phyloP scores from a whole-genome alignment of 2,888 invertebrate genomes.

The Drosophila merina region DNA sequence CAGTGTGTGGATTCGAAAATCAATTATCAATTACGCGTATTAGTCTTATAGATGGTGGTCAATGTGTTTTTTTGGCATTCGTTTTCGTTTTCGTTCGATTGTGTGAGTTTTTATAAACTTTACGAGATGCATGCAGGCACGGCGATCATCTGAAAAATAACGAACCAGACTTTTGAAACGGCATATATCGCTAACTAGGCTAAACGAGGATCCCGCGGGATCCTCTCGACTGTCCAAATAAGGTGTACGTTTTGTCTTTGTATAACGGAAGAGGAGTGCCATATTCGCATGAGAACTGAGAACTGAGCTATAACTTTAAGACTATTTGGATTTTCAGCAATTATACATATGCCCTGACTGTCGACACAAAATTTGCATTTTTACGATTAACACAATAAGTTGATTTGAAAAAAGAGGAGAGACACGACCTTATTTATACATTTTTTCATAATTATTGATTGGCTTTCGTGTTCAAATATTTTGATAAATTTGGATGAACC shows the following conservation, averaged over 20 bases:
- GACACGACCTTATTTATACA: background rate
- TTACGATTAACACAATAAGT: too few species aligned
- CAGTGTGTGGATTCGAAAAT: constrained; percentile 5
- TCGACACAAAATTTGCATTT: background rate
- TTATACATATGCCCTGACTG: background rate
- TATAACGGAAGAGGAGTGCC: background rate
- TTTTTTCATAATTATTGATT: too few species aligned
- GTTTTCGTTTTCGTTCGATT: constrained; percentile 3
- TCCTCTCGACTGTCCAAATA: constrained; percentile 3
- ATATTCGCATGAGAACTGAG: background rate
- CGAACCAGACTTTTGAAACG: constrained; percentile 63
- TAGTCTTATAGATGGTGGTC: constrained; percentile 59
- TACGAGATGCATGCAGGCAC: constrained; percentile 75
- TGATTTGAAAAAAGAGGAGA: background rate
- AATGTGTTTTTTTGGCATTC: constrained; percentile 63
- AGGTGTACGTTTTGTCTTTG: constrained; percentile 6
- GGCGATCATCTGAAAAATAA: constrained; percentile 75
- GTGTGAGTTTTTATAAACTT: constrained; percentile 35
- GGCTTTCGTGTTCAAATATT: too few species aligned
- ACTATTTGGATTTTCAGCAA: too few species aligned
- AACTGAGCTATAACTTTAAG: too few species aligned
- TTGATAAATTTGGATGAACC: too few species aligned
- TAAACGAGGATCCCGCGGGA: constrained; percentile 8
- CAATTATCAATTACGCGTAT: constrained; percentile 9
- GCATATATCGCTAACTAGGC: constrained; percentile 27